phyloP scores from a whole-genome alignment of 2,797 vertebrate species.

The Enteromius afrohamiltoni region DNA sequence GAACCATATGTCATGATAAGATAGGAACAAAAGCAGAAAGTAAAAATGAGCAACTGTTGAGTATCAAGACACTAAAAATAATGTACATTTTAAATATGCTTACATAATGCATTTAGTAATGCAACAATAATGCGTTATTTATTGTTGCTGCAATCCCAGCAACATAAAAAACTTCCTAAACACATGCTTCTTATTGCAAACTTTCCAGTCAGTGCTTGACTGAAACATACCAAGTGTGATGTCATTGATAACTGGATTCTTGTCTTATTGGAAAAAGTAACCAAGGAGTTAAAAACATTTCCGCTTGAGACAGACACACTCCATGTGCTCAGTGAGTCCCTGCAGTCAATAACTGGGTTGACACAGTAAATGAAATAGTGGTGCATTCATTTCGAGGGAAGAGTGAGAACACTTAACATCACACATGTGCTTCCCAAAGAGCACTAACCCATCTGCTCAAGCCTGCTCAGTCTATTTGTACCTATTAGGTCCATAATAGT shows the following conservation, averaged over 20 bases:
- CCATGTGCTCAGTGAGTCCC: neutral
- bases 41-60: neutral
- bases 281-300: neutral
- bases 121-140: no score
- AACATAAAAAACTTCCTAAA: neutral
- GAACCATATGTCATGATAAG: neutral
- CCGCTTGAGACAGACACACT: neutral
- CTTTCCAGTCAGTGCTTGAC: neutral
- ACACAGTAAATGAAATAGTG: slow-evolving; percentile 15
- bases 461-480: slow-evolving; percentile 24
- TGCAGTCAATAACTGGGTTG: slow-evolving; percentile 34
- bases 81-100: no score
- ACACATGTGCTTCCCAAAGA: slow-evolving; percentile 9
- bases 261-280: neutral
- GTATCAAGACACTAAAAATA: neutral
- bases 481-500: neutral
- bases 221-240: neutral
- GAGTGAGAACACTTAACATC: slow-evolving; percentile 13
- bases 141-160: neutral
- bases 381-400: slow-evolving; percentile 14
- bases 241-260: neutral
- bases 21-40: neutral
- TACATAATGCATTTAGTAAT: neutral
- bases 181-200: neutral
- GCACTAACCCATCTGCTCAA: slow-evolving; percentile 22